A percentile compares a stretch with the other conserved stretches of the same genome.
These are phyloP conservation scores for Holotrichia oblita DNA, from an alignment of 1,140 invertebrate species.

Conservation along the genomic window DNA sequence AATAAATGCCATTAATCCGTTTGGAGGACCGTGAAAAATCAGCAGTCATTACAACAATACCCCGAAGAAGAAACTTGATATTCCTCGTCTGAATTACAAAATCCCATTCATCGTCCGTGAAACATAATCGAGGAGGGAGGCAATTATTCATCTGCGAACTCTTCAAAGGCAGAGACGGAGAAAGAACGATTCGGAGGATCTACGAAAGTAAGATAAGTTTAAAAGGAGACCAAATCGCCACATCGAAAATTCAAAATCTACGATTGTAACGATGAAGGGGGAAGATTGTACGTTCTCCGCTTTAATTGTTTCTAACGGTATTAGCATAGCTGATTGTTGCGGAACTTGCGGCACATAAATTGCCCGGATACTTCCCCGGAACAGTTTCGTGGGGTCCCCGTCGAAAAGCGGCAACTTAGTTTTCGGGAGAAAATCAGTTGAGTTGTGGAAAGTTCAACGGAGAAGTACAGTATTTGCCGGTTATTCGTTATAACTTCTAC, in stretches of 20 bases:
- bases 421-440: background rate
- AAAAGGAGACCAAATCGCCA: background rate
- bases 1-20: background rate
- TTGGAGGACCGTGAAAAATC: slow-evolving; percentile 12
- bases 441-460: slow-evolving; percentile 6
- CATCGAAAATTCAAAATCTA: background rate
- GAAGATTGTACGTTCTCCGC: background rate
- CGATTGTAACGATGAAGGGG: too few relatives aligned
- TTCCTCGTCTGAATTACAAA: slow-evolving; percentile 12
- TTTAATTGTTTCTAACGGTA: slow-evolving; percentile 19
- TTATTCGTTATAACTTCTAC: background rate
- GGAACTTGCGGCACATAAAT: slow-evolving; percentile 25
- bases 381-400: background rate
- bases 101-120: slow-evolving; percentile 13
- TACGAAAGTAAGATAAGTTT: too few relatives aligned
- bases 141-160: slow-evolving; percentile 1
- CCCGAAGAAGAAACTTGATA: background rate
- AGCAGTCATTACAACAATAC: background rate
- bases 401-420: background rate
- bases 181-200: background rate
- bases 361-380: background rate
- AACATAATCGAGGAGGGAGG: background rate
- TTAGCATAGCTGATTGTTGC: slow-evolving; percentile 28
- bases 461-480: background rate
- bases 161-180: background rate